phyloP scores from a whole-genome alignment of 2,888 invertebrate genomes.

The Argyresthia albistria region DNA sequence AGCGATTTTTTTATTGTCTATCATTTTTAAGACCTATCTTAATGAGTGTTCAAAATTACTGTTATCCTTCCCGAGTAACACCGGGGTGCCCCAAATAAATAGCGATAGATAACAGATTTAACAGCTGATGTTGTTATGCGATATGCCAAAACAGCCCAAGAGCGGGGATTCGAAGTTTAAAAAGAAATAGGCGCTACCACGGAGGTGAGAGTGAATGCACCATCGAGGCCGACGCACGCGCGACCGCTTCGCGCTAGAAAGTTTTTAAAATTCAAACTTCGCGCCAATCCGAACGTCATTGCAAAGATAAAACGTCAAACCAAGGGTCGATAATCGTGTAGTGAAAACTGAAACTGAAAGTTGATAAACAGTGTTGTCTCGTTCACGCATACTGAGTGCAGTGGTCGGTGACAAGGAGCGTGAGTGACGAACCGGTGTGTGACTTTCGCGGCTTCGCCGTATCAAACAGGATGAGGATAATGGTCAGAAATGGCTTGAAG shows the following conservation, averaged over 20 bases:
- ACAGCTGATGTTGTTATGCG: slow-evolving; percentile 32
- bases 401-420: slow-evolving; percentile 29
- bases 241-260: slow-evolving; percentile 35
- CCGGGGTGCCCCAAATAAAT: slow-evolving; percentile 27
- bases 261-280: slow-evolving; percentile 28
- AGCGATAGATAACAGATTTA: slow-evolving; percentile 47
- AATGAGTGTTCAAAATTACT: too few species aligned
- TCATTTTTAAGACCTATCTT: too few species aligned
- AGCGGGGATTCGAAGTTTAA: slow-evolving; percentile 52
- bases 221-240: slow-evolving; percentile 32
- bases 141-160: slow-evolving; percentile 41
- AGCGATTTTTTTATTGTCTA: too few species aligned
- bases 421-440: slow-evolving; percentile 31
- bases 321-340: neutral
- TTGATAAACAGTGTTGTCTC: slow-evolving; percentile 14
- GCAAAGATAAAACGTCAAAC: too few species aligned
- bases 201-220: slow-evolving; percentile 59
- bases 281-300: slow-evolving; percentile 23
- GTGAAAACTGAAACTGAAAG: slow-evolving; percentile 13
- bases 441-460: slow-evolving; percentile 39
- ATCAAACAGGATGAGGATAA: slow-evolving; percentile 33
- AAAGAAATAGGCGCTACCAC: slow-evolving; percentile 45
- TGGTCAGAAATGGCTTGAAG: slow-evolving; percentile 48
- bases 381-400: slow-evolving; percentile 19
- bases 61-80: too few species aligned